phyloP scores from a whole-genome alignment of 2,888 invertebrate species.

The Sthenelais limicola region DNA sequence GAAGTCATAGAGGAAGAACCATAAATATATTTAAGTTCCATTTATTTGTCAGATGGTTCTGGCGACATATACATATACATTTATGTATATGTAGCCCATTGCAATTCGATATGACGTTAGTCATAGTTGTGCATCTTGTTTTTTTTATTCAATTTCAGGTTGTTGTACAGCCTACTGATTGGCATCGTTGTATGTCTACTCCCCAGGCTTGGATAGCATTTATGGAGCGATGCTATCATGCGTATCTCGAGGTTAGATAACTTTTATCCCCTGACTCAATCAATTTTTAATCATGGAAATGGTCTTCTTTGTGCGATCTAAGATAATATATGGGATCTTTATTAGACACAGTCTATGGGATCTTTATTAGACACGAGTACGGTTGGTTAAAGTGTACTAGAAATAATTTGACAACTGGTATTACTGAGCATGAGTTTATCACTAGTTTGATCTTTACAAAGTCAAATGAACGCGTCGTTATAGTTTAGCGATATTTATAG shows the following conservation, averaged over 20 bases:
- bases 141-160: conserved; percentile 47
- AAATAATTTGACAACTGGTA: too few species aligned
- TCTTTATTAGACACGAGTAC: background rate
- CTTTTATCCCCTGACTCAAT: background rate
- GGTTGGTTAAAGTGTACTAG: background rate
- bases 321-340: background rate
- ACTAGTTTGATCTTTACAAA: too few species aligned
- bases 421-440: too few species aligned
- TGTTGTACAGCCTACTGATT: conserved; percentile 63
- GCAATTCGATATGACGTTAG: too few species aligned
- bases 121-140: too few species aligned
- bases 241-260: conserved; percentile 59
- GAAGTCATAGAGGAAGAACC: too few species aligned
- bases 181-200: conserved; percentile 59
- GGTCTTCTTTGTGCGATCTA: background rate
- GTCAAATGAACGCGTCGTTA: too few species aligned
- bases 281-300: background rate
- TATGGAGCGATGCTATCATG: conserved; percentile 60
- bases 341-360: background rate
- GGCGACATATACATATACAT: too few species aligned
- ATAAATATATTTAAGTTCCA: too few species aligned
- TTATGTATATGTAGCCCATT: background rate
- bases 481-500: background rate
- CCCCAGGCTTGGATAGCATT: conserved; percentile 64
- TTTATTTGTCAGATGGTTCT: too few species aligned